Evolutionary conservation across 2,797 vertebrate species (phyloP).

Genomic region (Scolopax rusticola): DNA sequence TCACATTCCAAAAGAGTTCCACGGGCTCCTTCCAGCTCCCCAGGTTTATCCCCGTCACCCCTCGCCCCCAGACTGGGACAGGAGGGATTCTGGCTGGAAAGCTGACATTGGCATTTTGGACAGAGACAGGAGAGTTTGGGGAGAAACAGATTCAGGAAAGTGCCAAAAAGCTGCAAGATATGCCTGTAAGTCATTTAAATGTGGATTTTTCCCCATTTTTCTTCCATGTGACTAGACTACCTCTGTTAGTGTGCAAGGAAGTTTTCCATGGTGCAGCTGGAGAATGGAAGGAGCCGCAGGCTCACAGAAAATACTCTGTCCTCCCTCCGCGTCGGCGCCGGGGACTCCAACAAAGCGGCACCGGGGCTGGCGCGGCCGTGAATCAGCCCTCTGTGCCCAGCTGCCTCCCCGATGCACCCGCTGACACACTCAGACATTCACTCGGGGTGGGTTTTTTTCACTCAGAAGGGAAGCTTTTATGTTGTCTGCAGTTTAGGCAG

Average conservation of each 20-base stretch:
- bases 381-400: slow-evolving; percentile 59
- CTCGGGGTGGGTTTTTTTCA: background rate
- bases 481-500: background rate
- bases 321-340: background rate
- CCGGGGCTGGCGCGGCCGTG: background rate
- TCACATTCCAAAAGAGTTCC: background rate
- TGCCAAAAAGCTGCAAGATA: background rate
- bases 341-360: background rate
- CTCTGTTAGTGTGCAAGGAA: background rate
- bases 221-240: background rate
- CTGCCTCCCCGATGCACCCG: slow-evolving; percentile 3
- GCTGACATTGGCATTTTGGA: rapidly evolving
- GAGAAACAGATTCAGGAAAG: background rate
- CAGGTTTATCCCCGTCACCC: background rate
- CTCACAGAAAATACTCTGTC: slow-evolving; percentile 27
- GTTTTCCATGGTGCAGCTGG: slow-evolving; percentile 29
- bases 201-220: background rate
- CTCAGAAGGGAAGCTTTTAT: background rate
- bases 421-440: background rate
- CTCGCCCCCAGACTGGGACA: rapidly evolving
- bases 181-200: background rate
- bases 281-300: background rate
- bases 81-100: background rate
- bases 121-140: background rate
- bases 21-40: background rate